A percentile compares a stretch with the other conserved stretches of the same genome.
Evolutionary conservation across 2,888 invertebrate genomes (phyloP).

Genomic region (Cepaea hortensis): DNA sequence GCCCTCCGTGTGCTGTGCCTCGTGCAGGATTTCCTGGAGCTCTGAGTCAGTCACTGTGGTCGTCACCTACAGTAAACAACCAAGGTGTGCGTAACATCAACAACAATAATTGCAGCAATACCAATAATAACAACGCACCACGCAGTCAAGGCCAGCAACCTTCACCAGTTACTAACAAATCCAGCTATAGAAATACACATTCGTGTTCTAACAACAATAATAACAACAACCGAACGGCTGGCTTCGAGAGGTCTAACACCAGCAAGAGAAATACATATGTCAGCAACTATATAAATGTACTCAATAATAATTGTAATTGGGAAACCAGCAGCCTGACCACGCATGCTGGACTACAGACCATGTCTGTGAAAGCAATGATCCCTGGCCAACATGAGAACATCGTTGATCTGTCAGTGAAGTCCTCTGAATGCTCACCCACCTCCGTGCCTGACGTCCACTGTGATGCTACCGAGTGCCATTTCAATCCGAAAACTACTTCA

Average conservation of each 20-base stretch:
- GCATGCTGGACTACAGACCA: neutral
- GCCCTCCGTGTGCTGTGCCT: neutral
- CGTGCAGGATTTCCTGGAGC: neutral
- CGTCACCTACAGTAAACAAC: neutral
- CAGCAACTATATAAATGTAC: neutral
- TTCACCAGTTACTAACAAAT: neutral
- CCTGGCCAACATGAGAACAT: neutral
- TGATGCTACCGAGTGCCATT: neutral
- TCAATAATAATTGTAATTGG: neutral
- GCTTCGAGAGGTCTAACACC: too few relatives aligned
- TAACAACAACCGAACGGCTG: neutral
- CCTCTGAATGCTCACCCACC: neutral
- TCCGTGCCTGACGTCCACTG: slow-evolving; percentile 6
- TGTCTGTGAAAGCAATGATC: neutral
- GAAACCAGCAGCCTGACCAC: too few relatives aligned
- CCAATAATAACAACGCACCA: neutral
- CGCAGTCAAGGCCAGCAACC: neutral
- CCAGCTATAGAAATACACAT: too few relatives aligned
- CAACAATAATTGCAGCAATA: neutral
- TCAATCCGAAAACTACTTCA: neutral
- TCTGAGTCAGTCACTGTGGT: neutral
- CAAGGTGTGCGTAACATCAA: slow-evolving; percentile 4
- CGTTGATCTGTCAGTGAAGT: neutral
- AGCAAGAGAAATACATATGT: neutral
- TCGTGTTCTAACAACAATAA: too few relatives aligned